Conservation (phyloP, 2,797 vertebrate species). For the Enteromius unitaeniatus region DNA sequence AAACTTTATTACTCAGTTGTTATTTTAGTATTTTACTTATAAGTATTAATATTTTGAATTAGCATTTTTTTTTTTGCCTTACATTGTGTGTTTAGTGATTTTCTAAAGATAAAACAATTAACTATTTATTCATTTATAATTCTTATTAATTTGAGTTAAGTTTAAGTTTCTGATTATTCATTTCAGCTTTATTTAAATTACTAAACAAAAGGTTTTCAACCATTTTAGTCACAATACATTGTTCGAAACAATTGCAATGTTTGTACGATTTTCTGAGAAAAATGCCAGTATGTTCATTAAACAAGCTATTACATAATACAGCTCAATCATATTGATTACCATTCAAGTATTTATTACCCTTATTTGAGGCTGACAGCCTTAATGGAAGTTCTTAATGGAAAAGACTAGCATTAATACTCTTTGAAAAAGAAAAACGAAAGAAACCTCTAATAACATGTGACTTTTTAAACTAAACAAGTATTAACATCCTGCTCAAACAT, state of each 20-base stretch:
- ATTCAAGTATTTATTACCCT: background rate
- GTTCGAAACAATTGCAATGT: background rate
- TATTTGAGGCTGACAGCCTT: background rate
- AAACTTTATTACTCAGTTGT: too few species aligned
- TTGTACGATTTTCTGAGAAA: background rate
- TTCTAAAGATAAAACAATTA: too few species aligned
- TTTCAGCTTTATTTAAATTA: background rate
- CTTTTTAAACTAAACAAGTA: background rate
- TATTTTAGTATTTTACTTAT: background rate
- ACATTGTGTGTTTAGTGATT: background rate
- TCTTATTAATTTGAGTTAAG: background rate
- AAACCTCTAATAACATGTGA: background rate
- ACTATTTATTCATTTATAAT: background rate
- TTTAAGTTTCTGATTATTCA: background rate
- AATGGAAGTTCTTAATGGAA: background rate
- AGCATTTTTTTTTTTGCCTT: background rate
- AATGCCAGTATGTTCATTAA: background rate
- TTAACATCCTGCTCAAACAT: conserved; percentile 8
- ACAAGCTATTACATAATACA: background rate
- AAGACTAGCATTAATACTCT: background rate
- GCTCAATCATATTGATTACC: background rate
- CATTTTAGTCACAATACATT: background rate
- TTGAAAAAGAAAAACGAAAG: background rate
- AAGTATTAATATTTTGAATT: background rate
- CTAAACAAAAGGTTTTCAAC: background rate